Conservation (phyloP, 2,113 vertebrate genomes). For the Etheostoma cragini region DNA sequence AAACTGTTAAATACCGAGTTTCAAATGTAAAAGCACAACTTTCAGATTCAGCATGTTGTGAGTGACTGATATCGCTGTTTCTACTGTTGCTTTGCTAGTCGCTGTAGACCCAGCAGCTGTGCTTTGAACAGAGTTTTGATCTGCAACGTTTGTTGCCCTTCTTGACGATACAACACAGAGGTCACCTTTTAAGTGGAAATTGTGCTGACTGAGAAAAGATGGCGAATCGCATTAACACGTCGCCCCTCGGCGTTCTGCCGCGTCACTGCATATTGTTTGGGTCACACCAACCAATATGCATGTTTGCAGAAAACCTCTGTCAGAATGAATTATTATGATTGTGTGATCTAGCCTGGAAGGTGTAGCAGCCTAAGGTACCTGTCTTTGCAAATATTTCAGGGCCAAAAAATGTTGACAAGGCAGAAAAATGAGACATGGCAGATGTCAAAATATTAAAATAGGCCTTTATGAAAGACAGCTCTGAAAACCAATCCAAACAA, state of each 20-base stretch:
- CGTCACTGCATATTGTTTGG: constrained; percentile 29
- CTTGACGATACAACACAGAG: constrained; percentile 13
- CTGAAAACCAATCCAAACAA: constrained; percentile 8
- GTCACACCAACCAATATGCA: constrained; percentile 41
- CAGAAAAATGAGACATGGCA: constrained; percentile 37
- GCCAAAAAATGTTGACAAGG: constrained; percentile 21
- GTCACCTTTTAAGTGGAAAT: constrained; percentile 32
- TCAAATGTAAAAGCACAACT: background rate
- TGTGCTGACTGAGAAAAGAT: constrained; percentile 20
- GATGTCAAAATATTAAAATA: constrained; percentile 33
- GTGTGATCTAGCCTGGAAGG: constrained; percentile 52
- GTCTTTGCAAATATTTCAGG: constrained; percentile 11
- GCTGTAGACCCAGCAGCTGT: background rate
- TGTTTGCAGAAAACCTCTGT: constrained; percentile 61
- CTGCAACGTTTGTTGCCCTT: constrained; percentile 1
- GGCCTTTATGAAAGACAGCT: constrained; percentile 26
- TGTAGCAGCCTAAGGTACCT: constrained; percentile 6
- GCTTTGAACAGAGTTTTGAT: background rate
- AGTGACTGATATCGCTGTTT: constrained; percentile 2
- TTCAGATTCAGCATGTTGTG: background rate
- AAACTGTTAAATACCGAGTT: constrained; percentile 14
- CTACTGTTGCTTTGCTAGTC: background rate
- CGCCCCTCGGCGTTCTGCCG: constrained; percentile 10
- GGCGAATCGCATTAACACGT: constrained; percentile 6
- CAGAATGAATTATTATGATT: constrained; percentile 47